Evolutionary conservation across 2,797 vertebrate species (phyloP), one percentile per base, ranked within the genome.

Genomic region (Melanotaenia parkinsoni): DNA sequence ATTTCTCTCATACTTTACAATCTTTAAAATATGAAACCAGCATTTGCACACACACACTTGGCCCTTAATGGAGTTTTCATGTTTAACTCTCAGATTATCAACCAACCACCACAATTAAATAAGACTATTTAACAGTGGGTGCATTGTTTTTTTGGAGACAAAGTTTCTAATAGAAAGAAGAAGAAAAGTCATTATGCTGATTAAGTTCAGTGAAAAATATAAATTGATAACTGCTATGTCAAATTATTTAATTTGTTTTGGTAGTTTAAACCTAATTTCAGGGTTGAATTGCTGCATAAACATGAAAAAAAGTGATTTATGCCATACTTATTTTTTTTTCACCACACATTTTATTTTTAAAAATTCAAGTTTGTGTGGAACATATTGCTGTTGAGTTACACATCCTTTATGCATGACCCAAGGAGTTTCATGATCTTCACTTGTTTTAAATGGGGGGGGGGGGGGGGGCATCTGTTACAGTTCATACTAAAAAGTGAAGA

Each of bases 11-110:
- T 14, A 50, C 40, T 58, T 54, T 43, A 37, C 1, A 24, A 22
- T 54, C 38, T 8, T 56, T 9, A 64, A 54, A 47, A 64, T n/a
- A 68, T 45, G 22, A 18, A 76, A 35, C 14, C 12, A 10, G 35
- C 35, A 16, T 18, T 16, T 16, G 14, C 14, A 18, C 16, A 1
- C 38, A 16, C 14, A 16, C 14, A 43, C 40, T 43, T 43, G 4
- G 4, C 16, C 40, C 40, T 43, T 43, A 43, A 43, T 43, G 40
- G 16, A 43, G 40, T 43, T 43, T 43, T 43, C 40, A 43, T 43
- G 40, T 43, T 43, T 18, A 43, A 43, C 4, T 18, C 14, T 13
- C 14, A 18, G 40, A 43, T 43, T 30, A 30, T 30, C 28, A 30
- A 30, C 28, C 28, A 30, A 30, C 28, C 28, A 30, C 28, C 28